phyloP scores from a whole-genome alignment of 2,113 vertebrate species.

The rat (Rattus norvegicus) region GRCr8 NC_086039.1:137658501-137659000 shows the following conservation, averaged over 20 bases:
- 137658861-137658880: not conserved
- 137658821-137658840: no score
- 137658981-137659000: not conserved
- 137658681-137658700: no score
- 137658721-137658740: no score
- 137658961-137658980: not conserved
- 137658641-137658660: constrained; percentile 4
- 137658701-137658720: no score
- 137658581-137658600: constrained; percentile 40
- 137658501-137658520: not conserved
- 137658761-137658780: not conserved
- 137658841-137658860: no score
- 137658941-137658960: not conserved
- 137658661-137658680: no score
- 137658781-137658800: no score
- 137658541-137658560: constrained; percentile 45
- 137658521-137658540: constrained; percentile 46
- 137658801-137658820: no score
- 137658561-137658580: constrained; percentile 20
- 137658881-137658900: not conserved
- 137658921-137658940: not conserved
- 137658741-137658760: constrained; percentile 22
- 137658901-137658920: not conserved
- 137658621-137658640: constrained; percentile 13
- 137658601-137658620: constrained; percentile 31